Evolutionary conservation across 2,797 vertebrate genomes (phyloP).

Genomic region (Sebastes taczanowskii): DNA sequence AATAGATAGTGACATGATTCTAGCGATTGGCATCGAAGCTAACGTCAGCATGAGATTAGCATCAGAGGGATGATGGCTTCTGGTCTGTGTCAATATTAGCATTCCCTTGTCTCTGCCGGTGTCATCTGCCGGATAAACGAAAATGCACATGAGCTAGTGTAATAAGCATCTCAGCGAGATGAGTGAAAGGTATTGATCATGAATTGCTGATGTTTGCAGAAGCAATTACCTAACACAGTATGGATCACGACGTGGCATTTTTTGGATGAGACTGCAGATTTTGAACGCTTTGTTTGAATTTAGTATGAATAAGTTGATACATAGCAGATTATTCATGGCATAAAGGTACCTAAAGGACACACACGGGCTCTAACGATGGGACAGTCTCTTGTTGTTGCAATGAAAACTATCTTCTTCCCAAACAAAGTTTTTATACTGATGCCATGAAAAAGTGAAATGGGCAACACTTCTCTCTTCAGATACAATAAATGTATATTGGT

Average conservation of each 20-base stretch:
- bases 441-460: background rate
- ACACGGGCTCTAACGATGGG: background rate
- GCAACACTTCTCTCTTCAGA: background rate
- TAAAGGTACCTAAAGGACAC: background rate
- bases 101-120: conserved; percentile 39
- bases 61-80: conserved; percentile 29
- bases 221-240: conserved; percentile 61
- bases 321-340: background rate
- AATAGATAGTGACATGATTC: conserved; percentile 11
- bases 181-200: conserved; percentile 67
- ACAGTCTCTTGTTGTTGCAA: background rate
- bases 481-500: background rate
- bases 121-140: conserved; percentile 46
- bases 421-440: background rate
- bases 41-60: conserved; percentile 46
- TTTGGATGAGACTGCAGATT: conserved; percentile 37
- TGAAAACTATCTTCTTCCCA: background rate
- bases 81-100: conserved; percentile 59
- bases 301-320: background rate
- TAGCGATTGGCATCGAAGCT: conserved; percentile 31
- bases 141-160: conserved; percentile 50
- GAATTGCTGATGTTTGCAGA: conserved; percentile 56
- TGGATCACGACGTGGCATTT: conserved; percentile 34
- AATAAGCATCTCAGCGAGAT: conserved; percentile 46
- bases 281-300: background rate